Evolutionary conservation across 2,888 invertebrate species (phyloP).

Genomic region (Pseudococcus jackbeardsleyi): DNA sequence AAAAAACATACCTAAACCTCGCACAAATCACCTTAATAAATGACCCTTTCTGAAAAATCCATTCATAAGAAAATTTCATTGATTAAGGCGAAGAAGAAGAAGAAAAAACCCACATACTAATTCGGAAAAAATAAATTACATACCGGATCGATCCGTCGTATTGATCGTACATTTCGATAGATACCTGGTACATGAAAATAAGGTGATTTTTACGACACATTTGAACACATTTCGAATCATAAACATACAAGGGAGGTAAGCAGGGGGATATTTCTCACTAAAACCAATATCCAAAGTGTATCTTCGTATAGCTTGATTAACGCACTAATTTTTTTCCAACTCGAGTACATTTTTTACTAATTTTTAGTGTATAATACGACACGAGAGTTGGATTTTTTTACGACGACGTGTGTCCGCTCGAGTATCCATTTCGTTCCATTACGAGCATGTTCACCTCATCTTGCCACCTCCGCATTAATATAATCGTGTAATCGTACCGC

Average conservation of each 20-base stretch:
- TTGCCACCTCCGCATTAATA: background rate
- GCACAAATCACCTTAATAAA: slow-evolving; percentile 4
- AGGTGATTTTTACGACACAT: slow-evolving; percentile 3
- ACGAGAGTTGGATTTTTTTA: background rate
- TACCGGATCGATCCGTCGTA: background rate
- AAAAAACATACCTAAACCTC: background rate
- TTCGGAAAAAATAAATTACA: background rate
- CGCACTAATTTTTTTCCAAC: background rate
- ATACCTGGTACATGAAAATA: background rate
- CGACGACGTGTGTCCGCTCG: background rate
- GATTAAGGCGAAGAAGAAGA: background rate
- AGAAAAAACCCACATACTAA: slow-evolving; percentile 3
- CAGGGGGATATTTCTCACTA: background rate
- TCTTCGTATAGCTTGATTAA: background rate
- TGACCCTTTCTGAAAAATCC: background rate
- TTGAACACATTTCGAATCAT: background rate
- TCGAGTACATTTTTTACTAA: background rate
- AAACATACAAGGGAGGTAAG: background rate
- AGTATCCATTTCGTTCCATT: background rate
- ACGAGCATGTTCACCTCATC: background rate
- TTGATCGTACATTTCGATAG: background rate
- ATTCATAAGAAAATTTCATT: slow-evolving; percentile 10
- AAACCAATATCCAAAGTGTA: background rate
- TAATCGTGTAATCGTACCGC: background rate
- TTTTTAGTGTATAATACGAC: background rate